A percentile compares a stretch with the other conserved stretches of the same genome.
These are phyloP conservation scores for Sycophaga agraensis DNA, from an alignment of 1,140 invertebrate species.

Conservation along the genomic window DNA sequence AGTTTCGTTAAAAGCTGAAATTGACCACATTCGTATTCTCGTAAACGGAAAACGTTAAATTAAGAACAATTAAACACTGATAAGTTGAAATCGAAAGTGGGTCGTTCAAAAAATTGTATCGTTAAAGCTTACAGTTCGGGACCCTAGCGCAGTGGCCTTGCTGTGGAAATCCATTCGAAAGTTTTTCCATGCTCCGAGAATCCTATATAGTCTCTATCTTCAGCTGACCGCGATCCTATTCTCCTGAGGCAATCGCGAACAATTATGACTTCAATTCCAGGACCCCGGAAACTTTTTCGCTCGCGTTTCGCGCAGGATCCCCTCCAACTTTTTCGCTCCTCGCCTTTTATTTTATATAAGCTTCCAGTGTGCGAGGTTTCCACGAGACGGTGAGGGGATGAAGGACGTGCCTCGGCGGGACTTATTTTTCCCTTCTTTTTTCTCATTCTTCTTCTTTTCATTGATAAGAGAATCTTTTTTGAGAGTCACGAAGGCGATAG, in stretches of 20 bases:
- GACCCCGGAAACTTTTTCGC: slow-evolving; percentile 3
- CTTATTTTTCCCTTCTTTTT: neutral
- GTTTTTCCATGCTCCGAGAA: no score
- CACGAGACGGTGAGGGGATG: neutral
- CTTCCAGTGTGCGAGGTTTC: neutral
- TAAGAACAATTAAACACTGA: no score
- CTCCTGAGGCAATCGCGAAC: slow-evolving; percentile 19
- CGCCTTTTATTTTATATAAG: neutral
- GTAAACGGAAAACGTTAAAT: no score
- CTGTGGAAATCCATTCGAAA: no score
- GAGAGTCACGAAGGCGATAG: neutral
- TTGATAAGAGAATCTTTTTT: neutral
- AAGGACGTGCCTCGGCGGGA: neutral
- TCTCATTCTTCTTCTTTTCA: neutral
- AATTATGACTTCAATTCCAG: slow-evolving; percentile 29
- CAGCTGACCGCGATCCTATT: neutral
- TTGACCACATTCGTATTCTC: no score
- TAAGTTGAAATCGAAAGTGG: no score
- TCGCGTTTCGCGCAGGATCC: neutral
- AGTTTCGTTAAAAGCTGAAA: no score
- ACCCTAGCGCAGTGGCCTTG: no score
- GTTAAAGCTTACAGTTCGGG: no score
- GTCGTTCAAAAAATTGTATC: no score
- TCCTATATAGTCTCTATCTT: no score
- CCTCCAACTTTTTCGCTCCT: neutral